Evolutionary conservation across 2,888 invertebrate species (phyloP), one percentile per base, ranked within the genome.

Genomic region (Hirtodrosophila trivittata): DNA sequence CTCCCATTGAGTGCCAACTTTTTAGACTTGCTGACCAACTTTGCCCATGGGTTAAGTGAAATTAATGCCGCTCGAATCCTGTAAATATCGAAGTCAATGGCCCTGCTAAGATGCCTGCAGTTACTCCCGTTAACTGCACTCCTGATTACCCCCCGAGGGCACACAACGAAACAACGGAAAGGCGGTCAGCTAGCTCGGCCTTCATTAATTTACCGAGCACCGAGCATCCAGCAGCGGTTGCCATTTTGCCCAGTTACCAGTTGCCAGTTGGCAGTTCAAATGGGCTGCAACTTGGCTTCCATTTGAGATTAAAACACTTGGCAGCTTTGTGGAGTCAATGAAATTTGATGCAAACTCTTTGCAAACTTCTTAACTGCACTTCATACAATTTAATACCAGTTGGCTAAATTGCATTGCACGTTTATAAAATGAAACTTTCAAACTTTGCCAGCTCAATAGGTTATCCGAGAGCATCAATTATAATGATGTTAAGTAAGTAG

Each of bases 191-290:
- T 58, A 43, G 52, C 57, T 62, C 72, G 43, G 58, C 64, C 52
- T 77, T 72, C 84, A 81, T 77, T 84, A 84, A 75, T 81, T 69
- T 64, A 64, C 68, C 64, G 66, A 39, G 32, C 41, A 18, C 8
- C 26, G 12, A n/a, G 16, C 18, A 21, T 5, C 18, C 2, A 21
- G 5, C 18, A 21, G 18, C 28, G 28, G 9, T 28, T 7, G 28
- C n/a, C 28, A n/a, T n/a, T 28, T 66, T 46, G 50, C 50, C 43
- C 50, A 37, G 58, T 59, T 16, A 9, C 30, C 25, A 60, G 32
- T 39, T 60, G 33, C 42, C 25, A 43, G 50, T 28, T 35, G 28
- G 28, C 28, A 9, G 28, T 9, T 35, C 28, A 38, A 63, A 28
- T 55, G 55, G 55, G 9, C 8, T 37, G 57, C 57, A 46, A 46